Evolutionary conservation across 2,797 vertebrate genomes (phyloP), one percentile per base, ranked within the genome.

Genomic region (Lepilemur septentrionalis): DNA sequence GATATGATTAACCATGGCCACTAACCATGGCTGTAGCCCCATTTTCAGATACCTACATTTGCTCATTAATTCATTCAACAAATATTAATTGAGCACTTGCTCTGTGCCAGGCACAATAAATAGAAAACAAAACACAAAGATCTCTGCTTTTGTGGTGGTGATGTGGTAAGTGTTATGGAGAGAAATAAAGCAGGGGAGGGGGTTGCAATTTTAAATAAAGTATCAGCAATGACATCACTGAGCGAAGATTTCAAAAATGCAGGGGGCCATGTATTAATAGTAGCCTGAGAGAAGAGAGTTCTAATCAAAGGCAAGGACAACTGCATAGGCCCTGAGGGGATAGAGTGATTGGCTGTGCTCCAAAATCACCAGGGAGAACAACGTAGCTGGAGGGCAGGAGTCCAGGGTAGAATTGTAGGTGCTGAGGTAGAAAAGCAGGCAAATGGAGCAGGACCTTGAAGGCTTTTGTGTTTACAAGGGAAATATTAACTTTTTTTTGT

Each of bases 201-300:
- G 23, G 12, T 67, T 90, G 9, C n/a, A 4, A 7, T 93, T 89
- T 91, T 46, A 91, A 91, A 35, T 63, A 94, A 11, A 13, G 3
- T 82, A 6, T 86, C 22, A 22, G 46, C 81, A 79, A 59, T 55
- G 35, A 14, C 14, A 50, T 91, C 55, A 3, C 14, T 41, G 88
- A 89, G 18, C 35, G 46, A 70, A 32, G 81, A 84, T 30, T 3
- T 43, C 28, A 87, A 87, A 30, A n/a, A 35, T 10, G 12, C 65
- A 41, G 30, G 20, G 41, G 85, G 15, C 20, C 10, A 1, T 11
- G 38, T 23, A 57, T 23, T 57, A 57, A 23, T 57, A 12, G 48
- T 48, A 85, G 17, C 55, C n/a, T 28, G 28, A 72, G 67, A 89
- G 43, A 83, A 46, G 15, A 69, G 35, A 9, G 8, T 18, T 70